Conservation (phyloP, 2,797 vertebrate genomes). For the Sebastiscus tertius region DNA sequence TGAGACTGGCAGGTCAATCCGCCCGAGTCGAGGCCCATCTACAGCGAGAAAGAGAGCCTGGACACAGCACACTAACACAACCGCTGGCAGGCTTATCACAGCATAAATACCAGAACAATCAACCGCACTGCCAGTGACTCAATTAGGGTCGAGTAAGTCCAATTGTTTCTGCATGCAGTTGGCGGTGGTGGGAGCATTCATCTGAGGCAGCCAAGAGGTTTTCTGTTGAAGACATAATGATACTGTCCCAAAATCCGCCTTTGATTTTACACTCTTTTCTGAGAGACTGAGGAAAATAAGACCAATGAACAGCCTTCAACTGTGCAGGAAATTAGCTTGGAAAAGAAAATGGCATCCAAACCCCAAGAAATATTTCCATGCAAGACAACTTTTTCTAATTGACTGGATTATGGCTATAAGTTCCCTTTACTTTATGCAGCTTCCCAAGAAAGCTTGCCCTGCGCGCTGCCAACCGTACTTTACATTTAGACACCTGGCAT, state of each 20-base stretch:
- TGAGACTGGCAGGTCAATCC: background rate
- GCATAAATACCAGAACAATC: conserved; percentile 57
- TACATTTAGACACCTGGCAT: conserved; percentile 51
- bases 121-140: conserved; percentile 54
- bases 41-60: conserved; percentile 17
- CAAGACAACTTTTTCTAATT: conserved; percentile 38
- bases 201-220: conserved; percentile 35
- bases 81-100: conserved; percentile 22
- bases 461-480: conserved; percentile 2
- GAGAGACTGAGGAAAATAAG: conserved; percentile 30
- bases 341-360: conserved; percentile 57
- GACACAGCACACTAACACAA: conserved; percentile 24
- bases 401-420: conserved; percentile 36
- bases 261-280: conserved; percentile 30
- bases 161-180: conserved; percentile 32
- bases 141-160: conserved; percentile 50
- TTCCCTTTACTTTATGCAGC: background rate
- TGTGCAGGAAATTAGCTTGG: conserved; percentile 39
- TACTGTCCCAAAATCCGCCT: conserved; percentile 16
- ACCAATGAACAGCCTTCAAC: background rate
- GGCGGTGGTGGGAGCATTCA: conserved; percentile 41
- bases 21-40: conserved; percentile 2
- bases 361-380: conserved; percentile 43
- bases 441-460: background rate
- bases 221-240: conserved; percentile 47